Conservation (phyloP, 2,797 vertebrate species). For the Microctenopoma stevenorrisi region DNA sequence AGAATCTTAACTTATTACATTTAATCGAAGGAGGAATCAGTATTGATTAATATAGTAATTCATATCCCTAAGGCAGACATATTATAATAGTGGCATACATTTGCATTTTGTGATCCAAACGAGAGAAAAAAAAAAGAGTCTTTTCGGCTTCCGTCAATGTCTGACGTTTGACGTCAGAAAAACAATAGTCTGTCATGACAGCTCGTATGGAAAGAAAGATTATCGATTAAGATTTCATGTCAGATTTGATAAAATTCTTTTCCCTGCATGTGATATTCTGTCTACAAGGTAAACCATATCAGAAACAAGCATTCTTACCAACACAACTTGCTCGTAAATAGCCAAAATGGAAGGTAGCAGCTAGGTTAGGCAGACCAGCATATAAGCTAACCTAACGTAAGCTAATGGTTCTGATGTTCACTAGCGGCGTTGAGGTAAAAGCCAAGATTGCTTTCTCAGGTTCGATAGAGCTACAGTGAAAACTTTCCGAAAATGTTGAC, state of each 20-base stretch:
- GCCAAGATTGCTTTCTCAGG: background rate
- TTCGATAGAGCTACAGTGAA: background rate
- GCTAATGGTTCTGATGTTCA: constrained; percentile 34
- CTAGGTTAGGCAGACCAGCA: constrained; percentile 24
- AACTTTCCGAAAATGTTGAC: accelerated
- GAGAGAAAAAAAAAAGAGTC: background rate
- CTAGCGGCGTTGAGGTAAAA: constrained; percentile 13
- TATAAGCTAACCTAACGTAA: constrained; percentile 65
- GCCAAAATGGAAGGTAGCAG: background rate
- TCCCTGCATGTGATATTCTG: constrained; percentile 55
- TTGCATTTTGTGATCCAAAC: background rate
- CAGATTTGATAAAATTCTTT: constrained; percentile 4
- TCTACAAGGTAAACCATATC: constrained; percentile 53
- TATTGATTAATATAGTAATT: background rate
- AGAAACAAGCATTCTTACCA: background rate
- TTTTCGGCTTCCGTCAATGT: constrained; percentile 69
- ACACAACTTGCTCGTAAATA: background rate
- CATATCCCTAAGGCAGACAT: accelerated
- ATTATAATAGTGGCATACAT: accelerated
- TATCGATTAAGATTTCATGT: constrained; percentile 46
- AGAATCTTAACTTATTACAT: background rate
- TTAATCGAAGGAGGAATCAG: background rate
- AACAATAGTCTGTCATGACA: constrained; percentile 79
- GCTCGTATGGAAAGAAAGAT: constrained; percentile 49
- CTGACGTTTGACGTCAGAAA: constrained; percentile 73